Base-by-base conservation (phyloP, 2,888 invertebrate genomes). In the Epiperipatus broadwayi region DNA sequence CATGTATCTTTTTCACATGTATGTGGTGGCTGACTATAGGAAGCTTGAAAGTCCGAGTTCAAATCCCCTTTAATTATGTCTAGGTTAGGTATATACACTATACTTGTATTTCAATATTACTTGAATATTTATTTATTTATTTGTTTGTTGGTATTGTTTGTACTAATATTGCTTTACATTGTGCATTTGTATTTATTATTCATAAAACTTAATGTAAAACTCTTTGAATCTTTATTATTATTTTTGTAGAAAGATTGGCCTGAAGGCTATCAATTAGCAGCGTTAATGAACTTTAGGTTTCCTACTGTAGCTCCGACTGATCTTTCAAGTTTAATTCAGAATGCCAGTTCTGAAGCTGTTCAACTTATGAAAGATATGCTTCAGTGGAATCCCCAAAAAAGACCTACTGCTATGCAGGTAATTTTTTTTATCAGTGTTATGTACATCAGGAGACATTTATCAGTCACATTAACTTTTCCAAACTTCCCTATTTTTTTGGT, bases 271-370 rank as follows among this genome's bases (percentile, higher is more conserved):
- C 76, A 80, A 47, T 64, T 97, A 45, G 91, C 95, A 0, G 72
- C 78, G 3, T 75, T 79, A 37, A 81, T 97, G 69, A 91, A 93
- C 52, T 93, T 95, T 58, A 78, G 83, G 43, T 97, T 93, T 65
- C 95, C 95, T 3, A 75, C 78, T 53, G 78, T 83, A 56, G 71
- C 73, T 1, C 72, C 77, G 50, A 80, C 81, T 32, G 75, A 81
- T 19, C 64, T 93, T 40, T 70, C 71, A 46, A 72, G 77, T 42
- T 66, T 83, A 19, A 76, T 91, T 45, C 76, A 78, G 0, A 75
- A 80, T 52, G 87, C 81, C 12, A 75, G 80, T 53, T 66, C 71
- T 41, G 74, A 83, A 29, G 89, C 79, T 2, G 67, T 91, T 36
- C 71, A 75, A 48, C 61, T 95, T 39, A 73, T 95, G 55, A 73